phyloP scores from a whole-genome alignment of 2,113 vertebrate genomes.

The Vidua chalybeata region DNA sequence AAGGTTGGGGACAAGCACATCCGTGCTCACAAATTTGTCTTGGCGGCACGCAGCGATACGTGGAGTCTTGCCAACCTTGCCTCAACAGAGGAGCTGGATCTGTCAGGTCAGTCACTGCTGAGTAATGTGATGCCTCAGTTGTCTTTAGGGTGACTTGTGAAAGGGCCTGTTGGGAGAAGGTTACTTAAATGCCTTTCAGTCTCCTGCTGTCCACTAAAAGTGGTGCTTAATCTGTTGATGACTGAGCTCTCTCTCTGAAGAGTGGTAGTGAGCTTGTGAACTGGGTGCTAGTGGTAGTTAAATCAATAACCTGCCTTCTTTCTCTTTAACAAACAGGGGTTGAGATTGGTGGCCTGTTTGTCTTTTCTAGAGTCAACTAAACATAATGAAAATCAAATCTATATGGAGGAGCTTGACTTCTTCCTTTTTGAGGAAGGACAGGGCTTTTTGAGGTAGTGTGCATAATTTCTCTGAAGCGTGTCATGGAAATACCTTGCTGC shows the following conservation, averaged over 20 bases:
- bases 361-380: slow-evolving; percentile 25
- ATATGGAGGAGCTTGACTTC: slow-evolving; percentile 27
- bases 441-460: slow-evolving; percentile 20
- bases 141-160: background rate
- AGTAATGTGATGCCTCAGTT: background rate
- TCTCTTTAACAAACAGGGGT: slow-evolving; percentile 21
- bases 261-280: background rate
- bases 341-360: background rate
- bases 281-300: background rate
- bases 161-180: background rate
- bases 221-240: background rate
- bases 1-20: slow-evolving; percentile 83
- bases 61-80: slow-evolving; percentile 91
- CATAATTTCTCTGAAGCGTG: slow-evolving; percentile 20
- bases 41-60: slow-evolving; percentile 92
- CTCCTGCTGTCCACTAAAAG: background rate
- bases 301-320: slow-evolving; percentile 5
- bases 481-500: background rate
- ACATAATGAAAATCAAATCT: slow-evolving; percentile 21
- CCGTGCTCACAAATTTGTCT: slow-evolving; percentile 93
- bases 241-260: background rate
- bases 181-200: background rate
- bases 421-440: slow-evolving; percentile 22
- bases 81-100: slow-evolving; percentile 87
- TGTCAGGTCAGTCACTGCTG: slow-evolving; percentile 85